Evolutionary conservation across 2,797 vertebrate species (phyloP).

Genomic region (Melopsittacus undulatus): DNA sequence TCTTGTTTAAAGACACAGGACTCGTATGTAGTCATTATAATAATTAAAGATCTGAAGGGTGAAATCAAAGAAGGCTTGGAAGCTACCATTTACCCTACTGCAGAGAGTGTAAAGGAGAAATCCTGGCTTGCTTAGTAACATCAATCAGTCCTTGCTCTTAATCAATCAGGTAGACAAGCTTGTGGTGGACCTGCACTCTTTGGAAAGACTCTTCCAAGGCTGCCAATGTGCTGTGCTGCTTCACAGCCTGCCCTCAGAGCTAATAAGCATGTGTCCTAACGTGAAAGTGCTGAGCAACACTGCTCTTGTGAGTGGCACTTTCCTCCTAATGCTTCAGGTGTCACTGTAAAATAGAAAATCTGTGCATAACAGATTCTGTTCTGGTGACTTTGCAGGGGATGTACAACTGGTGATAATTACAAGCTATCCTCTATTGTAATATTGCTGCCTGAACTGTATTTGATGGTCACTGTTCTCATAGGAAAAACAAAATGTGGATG

Average conservation of each 20-base stretch:
- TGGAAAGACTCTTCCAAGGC: background rate
- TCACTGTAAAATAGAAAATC: constrained; percentile 66
- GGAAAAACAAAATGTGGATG: background rate
- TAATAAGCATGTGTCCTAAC: background rate
- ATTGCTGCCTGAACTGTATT: background rate
- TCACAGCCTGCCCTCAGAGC: background rate
- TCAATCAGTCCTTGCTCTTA: background rate
- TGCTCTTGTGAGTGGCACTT: background rate
- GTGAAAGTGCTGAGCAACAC: background rate
- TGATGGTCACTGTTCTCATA: rapidly evolving
- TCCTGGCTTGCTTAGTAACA: background rate
- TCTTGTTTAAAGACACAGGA: background rate
- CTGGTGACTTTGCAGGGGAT: background rate
- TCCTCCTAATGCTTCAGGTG: constrained; percentile 36
- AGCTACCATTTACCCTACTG: background rate
- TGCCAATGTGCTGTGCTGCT: rapidly evolving
- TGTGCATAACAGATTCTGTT: background rate
- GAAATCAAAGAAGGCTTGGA: background rate
- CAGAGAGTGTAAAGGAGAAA: background rate
- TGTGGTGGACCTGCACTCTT: background rate
- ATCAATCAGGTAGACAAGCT: background rate
- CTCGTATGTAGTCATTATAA: background rate
- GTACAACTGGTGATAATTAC: background rate
- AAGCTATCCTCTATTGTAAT: background rate
- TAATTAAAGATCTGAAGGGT: background rate